Conservation (phyloP, 2,113 vertebrate species). For the Psephotus haematonotus region DNA sequence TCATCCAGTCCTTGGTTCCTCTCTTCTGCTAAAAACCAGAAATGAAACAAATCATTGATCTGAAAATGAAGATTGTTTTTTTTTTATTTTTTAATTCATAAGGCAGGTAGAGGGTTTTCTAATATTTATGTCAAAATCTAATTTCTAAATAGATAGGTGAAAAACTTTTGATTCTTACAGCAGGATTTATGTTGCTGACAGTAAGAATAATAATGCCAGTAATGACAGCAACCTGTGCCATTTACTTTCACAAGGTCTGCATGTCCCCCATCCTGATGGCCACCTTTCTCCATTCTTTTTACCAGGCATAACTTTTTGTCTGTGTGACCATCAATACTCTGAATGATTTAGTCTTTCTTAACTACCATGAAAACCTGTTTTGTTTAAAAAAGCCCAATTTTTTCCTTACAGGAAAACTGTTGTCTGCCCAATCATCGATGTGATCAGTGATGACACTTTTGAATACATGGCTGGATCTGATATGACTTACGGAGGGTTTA, state of each 20-base stretch:
- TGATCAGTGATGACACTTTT: slow-evolving; percentile 98
- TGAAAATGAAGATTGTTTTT: neutral
- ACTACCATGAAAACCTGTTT: neutral
- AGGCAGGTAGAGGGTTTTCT: neutral
- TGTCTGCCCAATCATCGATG: slow-evolving; percentile 98
- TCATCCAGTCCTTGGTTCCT: rapidly evolving
- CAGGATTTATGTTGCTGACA: neutral
- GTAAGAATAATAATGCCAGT: too few species aligned
- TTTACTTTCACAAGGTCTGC: neutral
- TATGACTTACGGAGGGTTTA: slow-evolving; percentile 98
- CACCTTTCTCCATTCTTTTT: neutral
- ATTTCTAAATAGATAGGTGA: neutral
- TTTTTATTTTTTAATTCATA: too few species aligned
- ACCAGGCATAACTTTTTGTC: neutral
- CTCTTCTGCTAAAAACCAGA: rapidly evolving
- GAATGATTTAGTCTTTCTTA: neutral
- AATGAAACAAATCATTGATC: rapidly evolving
- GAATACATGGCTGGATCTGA: slow-evolving; percentile 99
- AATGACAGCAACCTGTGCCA: rapidly evolving
- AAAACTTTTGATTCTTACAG: neutral
- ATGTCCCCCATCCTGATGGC: neutral
- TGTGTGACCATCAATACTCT: too few species aligned
- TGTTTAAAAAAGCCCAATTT: neutral
- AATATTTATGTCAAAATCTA: neutral
- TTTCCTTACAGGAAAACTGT: slow-evolving; percentile 83